These are phyloP conservation scores for Podotricha telesiphe DNA, from an alignment of 2,888 invertebrate genomes.

Conservation along the genomic window DNA sequence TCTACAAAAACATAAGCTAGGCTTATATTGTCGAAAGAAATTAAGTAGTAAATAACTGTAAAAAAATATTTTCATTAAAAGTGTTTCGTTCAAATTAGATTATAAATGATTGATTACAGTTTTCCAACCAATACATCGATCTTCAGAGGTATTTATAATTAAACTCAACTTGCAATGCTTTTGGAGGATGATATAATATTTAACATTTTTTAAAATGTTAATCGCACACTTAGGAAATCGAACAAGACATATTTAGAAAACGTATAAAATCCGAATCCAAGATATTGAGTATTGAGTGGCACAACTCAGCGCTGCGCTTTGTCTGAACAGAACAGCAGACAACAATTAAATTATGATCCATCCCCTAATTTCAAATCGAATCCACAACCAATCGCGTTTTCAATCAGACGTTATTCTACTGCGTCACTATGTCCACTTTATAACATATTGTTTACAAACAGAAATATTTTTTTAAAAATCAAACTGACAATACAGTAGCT, in stretches of 20 bases:
- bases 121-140: constrained; percentile 21
- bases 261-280: no score
- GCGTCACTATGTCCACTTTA: no score
- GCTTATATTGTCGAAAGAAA: constrained; percentile 5
- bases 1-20: background rate
- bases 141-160: constrained; percentile 23
- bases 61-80: constrained; percentile 14
- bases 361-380: no score
- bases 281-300: no score
- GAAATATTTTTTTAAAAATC: background rate
- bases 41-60: background rate
- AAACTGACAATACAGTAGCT: background rate
- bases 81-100: background rate
- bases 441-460: background rate
- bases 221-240: no score
- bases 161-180: no score
- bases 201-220: no score
- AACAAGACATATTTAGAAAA: no score
- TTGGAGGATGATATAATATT: background rate
- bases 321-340: no score
- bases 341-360: no score
- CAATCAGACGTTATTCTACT: no score
- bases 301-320: background rate
- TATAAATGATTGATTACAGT: constrained; percentile 11
- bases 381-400: no score